Conservation (phyloP, 2,797 vertebrate genomes). For the Picus viridis region DNA sequence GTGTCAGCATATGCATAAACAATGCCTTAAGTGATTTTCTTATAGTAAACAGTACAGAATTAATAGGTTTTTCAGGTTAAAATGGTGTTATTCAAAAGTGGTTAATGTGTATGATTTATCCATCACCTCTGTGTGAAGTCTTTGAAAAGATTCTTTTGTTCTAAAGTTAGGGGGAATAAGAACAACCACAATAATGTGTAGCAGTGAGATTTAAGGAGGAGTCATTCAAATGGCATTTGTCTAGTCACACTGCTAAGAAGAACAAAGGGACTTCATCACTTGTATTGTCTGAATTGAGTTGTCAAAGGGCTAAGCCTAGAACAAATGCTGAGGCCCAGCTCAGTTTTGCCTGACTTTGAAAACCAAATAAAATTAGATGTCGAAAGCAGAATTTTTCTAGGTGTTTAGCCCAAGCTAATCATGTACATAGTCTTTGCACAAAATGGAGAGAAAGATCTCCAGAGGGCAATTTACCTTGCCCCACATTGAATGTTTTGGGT, state of each 20-base stretch:
- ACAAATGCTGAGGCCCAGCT: not conserved
- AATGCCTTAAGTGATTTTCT: slow-evolving; percentile 50
- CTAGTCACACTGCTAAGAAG: not conserved
- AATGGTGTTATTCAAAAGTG: slow-evolving; percentile 63
- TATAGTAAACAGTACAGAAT: slow-evolving; percentile 61
- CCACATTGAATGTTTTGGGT: not conserved
- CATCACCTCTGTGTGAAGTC: slow-evolving; percentile 67
- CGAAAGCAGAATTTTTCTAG: not conserved
- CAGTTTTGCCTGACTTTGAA: not conserved
- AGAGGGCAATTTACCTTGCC: not conserved
- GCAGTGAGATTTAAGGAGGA: slow-evolving; percentile 57
- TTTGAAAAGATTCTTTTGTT: slow-evolving; percentile 70
- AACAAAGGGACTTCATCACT: slow-evolving; percentile 43
- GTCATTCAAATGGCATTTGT: slow-evolving; percentile 47
- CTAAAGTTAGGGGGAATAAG: slow-evolving; percentile 71
- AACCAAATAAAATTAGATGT: not conserved
- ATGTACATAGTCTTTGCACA: not conserved
- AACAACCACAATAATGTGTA: slow-evolving; percentile 53
- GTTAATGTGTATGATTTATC: slow-evolving; percentile 74
- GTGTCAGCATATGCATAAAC: slow-evolving; percentile 56
- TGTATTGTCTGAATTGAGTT: not conserved
- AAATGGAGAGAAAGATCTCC: not conserved
- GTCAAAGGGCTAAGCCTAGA: not conserved
- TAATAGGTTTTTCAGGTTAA: slow-evolving; percentile 45
- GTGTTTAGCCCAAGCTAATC: not conserved